Conservation (phyloP, 2,888 invertebrate genomes). For the Monoplex corrugatus region DNA sequence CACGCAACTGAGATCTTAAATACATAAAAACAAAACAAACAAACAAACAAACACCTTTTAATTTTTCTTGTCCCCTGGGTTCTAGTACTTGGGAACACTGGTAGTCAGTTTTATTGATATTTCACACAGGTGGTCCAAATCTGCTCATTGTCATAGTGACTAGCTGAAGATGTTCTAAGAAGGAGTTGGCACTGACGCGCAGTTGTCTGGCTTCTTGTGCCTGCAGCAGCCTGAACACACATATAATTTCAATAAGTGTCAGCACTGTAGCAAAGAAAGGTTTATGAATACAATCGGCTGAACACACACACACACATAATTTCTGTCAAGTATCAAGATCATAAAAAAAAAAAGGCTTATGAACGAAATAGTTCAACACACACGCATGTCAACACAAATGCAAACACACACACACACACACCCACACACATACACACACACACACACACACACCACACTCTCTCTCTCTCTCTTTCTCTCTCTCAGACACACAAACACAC, state of each 20-base stretch:
- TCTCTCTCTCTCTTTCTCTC: no score
- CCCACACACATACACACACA: no score
- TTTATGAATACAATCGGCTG: background rate
- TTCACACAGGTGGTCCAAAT: conserved; percentile 83
- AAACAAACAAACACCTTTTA: background rate
- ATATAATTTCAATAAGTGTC: background rate
- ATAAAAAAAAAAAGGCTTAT: background rate
- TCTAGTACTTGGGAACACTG: background rate
- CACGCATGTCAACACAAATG: no score
- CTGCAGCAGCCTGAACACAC: conserved; percentile 85
- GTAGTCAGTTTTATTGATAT: background rate
- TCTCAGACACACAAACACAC: no score
- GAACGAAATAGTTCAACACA: background rate
- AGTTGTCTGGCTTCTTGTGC: conserved; percentile 88
- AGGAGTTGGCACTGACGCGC: conserved; percentile 89
- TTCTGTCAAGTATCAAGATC: background rate
- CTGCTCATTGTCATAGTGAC: conserved; percentile 89
- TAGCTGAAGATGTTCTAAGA: conserved; percentile 90
- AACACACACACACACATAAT: no score
- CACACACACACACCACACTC: no score
- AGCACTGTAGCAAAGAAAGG: no score
- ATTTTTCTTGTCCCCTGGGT: background rate
- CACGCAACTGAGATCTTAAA: no score
- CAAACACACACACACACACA: no score
- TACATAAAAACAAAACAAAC: background rate